Evolutionary conservation across 53 echinoderm and acorn worm genomes (phyloP), one percentile per base, ranked within the genome.

Genomic region (Holothuria leucospilota): DNA sequence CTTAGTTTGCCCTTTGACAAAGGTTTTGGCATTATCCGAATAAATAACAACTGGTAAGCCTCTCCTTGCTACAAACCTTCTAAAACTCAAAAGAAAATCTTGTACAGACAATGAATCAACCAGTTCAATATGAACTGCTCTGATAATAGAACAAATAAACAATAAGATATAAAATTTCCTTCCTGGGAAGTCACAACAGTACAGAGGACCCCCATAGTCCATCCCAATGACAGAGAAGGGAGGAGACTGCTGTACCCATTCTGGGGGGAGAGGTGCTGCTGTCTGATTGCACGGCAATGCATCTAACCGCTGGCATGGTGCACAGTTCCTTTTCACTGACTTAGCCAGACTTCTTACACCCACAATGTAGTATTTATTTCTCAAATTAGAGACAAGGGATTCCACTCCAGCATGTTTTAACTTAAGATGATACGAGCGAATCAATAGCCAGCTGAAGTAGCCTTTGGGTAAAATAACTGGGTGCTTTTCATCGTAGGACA

Each of bases 1-100:
- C 51, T 51, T 53, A 77, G 16, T 52, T 28, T 77, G 51, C 15
- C 62, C 82, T n/a, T 62, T 82, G n/a, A 65, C 39, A 82, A 82
- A 82, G 27, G 64, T 82, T 63, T 82, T n/a, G n/a, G n/a, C n/a
- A n/a, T n/a, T n/a, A n/a, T n/a, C n/a, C n/a, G n/a, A n/a, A n/a
- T n/a, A n/a, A n/a, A n/a, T n/a, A n/a, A n/a, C n/a, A n/a, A n/a
- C n/a, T n/a, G n/a, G n/a, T n/a, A n/a, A n/a, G n/a, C n/a, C n/a
- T n/a, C n/a, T n/a, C n/a, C n/a, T n/a, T n/a, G n/a, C n/a, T n/a
- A n/a, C n/a, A n/a, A n/a, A n/a, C n/a, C n/a, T n/a, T n/a, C n/a
- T n/a, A n/a, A n/a, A n/a, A n/a, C n/a, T n/a, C n/a, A n/a, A n/a
- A n/a, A n/a, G n/a, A n/a, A n/a, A n/a, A n/a, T n/a, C n/a, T n/a